Conservation (phyloP, 2,113 vertebrate species). For the Ia io region DNA sequence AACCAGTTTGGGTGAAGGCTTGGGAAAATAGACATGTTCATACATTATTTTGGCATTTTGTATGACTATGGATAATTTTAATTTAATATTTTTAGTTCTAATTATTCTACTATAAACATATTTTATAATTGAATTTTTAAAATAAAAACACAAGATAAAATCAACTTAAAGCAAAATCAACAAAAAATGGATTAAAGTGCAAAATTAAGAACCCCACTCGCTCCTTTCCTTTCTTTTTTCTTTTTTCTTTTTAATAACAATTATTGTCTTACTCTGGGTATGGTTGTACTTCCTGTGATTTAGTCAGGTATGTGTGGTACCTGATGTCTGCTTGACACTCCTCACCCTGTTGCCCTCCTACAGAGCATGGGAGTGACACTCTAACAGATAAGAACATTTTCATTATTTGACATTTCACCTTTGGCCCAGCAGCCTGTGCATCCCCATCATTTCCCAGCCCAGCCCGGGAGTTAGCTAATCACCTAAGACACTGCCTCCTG, state of each 20-base stretch:
- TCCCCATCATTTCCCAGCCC: background rate
- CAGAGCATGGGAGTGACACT: background rate
- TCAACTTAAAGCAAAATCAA: background rate
- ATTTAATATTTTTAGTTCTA: background rate
- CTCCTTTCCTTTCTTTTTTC: background rate
- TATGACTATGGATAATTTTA: background rate
- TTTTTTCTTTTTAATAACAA: background rate
- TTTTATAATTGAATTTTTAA: background rate
- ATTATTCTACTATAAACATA: background rate
- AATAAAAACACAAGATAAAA: background rate
- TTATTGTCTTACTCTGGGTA: background rate
- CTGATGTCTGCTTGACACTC: background rate
- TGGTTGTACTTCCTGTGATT: background rate
- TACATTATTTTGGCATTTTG: background rate
- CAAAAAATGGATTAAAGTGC: background rate
- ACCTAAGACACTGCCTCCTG: background rate
- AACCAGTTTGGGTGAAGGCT: background rate
- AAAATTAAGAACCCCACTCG: background rate
- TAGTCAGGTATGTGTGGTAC: background rate
- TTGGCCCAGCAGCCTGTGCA: background rate
- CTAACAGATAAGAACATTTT: background rate
- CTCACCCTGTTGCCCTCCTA: background rate
- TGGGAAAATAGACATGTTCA: background rate
- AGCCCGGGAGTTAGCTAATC: background rate
- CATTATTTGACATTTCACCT: background rate